phyloP scores from a whole-genome alignment of 2,113 vertebrate genomes.

The Coptodon bakossiorum region DNA sequence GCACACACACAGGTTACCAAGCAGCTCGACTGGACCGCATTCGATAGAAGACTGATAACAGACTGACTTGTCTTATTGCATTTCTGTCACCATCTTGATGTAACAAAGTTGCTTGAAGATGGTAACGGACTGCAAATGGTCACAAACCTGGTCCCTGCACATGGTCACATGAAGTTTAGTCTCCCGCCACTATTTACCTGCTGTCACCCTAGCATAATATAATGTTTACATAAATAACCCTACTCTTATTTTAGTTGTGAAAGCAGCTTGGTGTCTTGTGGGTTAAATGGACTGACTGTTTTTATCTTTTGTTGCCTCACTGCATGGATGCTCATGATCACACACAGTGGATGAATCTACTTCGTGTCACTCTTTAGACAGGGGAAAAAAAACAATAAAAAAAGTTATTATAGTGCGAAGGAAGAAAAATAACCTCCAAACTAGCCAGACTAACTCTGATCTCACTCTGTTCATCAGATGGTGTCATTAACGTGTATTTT shows the following conservation, averaged over 20 bases:
- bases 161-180: too few relatives aligned
- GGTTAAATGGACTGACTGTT: neutral
- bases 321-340: neutral
- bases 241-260: neutral
- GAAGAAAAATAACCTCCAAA: neutral
- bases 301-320: neutral
- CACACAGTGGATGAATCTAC: neutral
- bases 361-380: neutral
- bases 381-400: fast-evolving
- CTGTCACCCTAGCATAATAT: too few relatives aligned
- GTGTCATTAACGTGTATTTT: neutral
- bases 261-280: neutral
- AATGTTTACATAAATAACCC: neutral
- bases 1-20: neutral
- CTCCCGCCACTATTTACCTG: too few relatives aligned
- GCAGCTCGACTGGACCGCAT: neutral
- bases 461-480: neutral
- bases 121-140: neutral
- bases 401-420: neutral
- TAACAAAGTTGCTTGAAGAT: neutral
- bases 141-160: neutral
- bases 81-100: neutral
- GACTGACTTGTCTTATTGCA: neutral
- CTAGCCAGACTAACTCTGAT: neutral
- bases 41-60: neutral